Evolutionary conservation across 1,140 invertebrate genomes (phyloP), one percentile per base, ranked within the genome.

Genomic region (Epicauta chinensis): DNA sequence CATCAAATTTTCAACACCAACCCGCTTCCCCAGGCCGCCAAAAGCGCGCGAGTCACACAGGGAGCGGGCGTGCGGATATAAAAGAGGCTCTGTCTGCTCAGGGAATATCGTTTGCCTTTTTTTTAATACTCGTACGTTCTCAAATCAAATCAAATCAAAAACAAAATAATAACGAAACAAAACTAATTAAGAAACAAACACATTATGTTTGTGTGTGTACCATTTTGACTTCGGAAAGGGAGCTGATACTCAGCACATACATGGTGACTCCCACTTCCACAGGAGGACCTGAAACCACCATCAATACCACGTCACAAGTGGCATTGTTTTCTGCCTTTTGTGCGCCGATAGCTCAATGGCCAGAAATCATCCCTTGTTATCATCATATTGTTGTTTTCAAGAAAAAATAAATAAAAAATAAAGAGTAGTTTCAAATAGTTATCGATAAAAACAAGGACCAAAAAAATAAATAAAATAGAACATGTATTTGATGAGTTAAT

Each of bases 151-250:
- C n/a, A n/a, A n/a, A n/a, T n/a, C n/a, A n/a, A n/a, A n/a, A n/a
- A n/a, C n/a, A n/a, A n/a, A n/a, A n/a, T n/a, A n/a, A n/a, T n/a
- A n/a, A n/a, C n/a, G n/a, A n/a, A n/a, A n/a, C n/a, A n/a, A n/a
- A n/a, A n/a, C n/a, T n/a, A n/a, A n/a, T n/a, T n/a, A n/a, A n/a
- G n/a, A 35, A 36, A 35, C 37, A 3, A 39, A 11, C 10, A 39
- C 37, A n/a, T 15, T 38, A 11, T 39, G n/a, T n/a, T n/a, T 34
- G 10, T 34, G 32, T 56, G 52, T 64, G 61, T 91, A 97, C 93
- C 94, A 97, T 97, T 87, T 96, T 91, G 73, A 97, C 93, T 91
- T 97, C 94, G 75, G 91, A 95, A 74, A 97, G 88, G 76, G 93
- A 95, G 84, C 91, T 94, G 84, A 97, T 97, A 80, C 91, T 93